phyloP scores from a whole-genome alignment of 2,113 vertebrate genomes.

The Ellobius talpinus region DNA sequence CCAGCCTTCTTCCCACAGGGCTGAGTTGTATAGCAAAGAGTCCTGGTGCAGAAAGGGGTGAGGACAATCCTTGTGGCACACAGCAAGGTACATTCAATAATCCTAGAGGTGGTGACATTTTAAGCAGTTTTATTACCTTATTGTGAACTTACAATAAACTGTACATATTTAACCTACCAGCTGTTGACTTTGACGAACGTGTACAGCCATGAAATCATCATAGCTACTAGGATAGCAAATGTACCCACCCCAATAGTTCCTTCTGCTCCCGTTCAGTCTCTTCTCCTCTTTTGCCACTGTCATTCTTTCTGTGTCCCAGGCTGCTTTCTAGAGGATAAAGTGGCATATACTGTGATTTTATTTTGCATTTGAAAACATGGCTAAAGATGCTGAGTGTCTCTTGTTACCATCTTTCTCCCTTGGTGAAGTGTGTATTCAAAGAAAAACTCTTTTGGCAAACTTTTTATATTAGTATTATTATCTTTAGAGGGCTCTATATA shows the following conservation, averaged over 20 bases:
- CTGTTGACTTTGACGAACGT: not conserved
- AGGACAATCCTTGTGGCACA: rapidly evolving
- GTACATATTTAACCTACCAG: not conserved
- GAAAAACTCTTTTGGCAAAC: not conserved
- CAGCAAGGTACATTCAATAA: not conserved
- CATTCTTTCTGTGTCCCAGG: not conserved
- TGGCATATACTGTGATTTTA: not conserved
- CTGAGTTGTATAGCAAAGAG: not conserved
- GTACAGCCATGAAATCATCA: not conserved
- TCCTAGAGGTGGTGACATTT: not conserved
- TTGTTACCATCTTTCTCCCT: not conserved
- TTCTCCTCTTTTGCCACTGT: not conserved
- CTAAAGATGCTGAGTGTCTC: not conserved
- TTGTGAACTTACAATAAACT: not conserved
- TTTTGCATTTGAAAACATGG: not conserved
- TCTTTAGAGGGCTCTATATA: not conserved
- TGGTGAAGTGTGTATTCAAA: not conserved
- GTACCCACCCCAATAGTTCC: not conserved
- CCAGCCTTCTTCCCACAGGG: not conserved
- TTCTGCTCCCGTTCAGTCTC: not conserved
- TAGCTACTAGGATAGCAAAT: not conserved
- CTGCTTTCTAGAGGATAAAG: not conserved
- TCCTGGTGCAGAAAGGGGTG: rapidly evolving
- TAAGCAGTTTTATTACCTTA: not conserved
- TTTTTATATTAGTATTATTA: not conserved